Evolutionary conservation across 2,797 vertebrate species (phyloP), one percentile per base, ranked within the genome.

Genomic region (Alfaro cultratus): DNA sequence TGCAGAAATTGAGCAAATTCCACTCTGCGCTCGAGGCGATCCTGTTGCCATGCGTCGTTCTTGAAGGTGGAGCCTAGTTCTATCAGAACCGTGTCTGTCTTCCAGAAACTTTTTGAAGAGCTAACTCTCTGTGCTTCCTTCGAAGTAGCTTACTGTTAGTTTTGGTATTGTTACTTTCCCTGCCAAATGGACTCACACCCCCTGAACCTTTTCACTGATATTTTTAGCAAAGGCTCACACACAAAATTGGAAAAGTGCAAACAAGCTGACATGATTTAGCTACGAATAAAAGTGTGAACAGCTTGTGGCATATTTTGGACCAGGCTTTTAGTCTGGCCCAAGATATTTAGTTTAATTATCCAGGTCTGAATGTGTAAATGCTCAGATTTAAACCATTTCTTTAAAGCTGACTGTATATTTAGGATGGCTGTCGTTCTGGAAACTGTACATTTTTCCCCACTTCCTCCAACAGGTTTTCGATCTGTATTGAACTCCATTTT

Each of bases 1-100:
- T 80, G 62, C 46, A 75, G 18, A 79, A 84, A 83, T 84, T 75
- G 16, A 82, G 81, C 80, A 43, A 72, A 79, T 86, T 68, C 51
- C 11, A 60, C 29, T 29, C 5, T 74, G 41, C 26, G 2, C 31
- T 34, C 6, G 68, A 79, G 39, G 16, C 68, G 11, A 73, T 34
- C 73, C 16, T 41, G 5, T 43, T n/a, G 39, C 12, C 21, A 11
- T 39, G 62, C 10, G 34, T 49, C 2, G 4, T 51, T 12, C 23
- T 18, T 23, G 29, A 34, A 11, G 10, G 46, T 5, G n/a, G 72
- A 51, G 51, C 31, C 47, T 23, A 13, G 9, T 18, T 16, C 16
- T 18, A 3, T 21, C 46, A 34, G 31, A 53, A 51, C 47, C 31
- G 9, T 1, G 31, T 34, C 21, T 39, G 10, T 53, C 31, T 51